Base-by-base conservation (phyloP, 1,140 invertebrate genomes). In the Eufriesea mexicana region DNA sequence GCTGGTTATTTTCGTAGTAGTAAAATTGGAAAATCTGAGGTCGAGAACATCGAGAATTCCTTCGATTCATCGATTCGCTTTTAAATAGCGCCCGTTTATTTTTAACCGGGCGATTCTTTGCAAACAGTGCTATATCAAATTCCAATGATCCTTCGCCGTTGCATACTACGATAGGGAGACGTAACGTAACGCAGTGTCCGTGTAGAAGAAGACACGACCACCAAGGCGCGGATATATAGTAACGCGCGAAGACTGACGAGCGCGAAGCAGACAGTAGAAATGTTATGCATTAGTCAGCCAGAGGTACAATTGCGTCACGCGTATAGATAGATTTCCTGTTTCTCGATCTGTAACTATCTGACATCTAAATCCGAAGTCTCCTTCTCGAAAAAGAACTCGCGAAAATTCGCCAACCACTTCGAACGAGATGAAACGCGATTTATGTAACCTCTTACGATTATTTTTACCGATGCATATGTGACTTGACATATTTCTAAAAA, bases 271-370 rank as follows among this genome's bases (percentile, higher is more conserved):
- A 77, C 76, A 86, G 84, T 86, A 70, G 85, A 86, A 86, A 83
- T 67, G 85, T 86, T 83, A 76, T 59, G 61, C 54, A 86, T 80
- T 86, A 86, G 84, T 72, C 85, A 86, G 85, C 78, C 84, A 55
- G 71, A 54, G 23, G 16, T 23, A 49, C 47, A 55, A 35, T 73
- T 86, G 59, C 84, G 84, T 86, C 80, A 86, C 47, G 35, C 57
- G 61, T 76, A 85, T 71, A 85, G 70, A 74, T 61, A 72, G 42
- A 51, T 16, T 51, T 79, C n/a, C 9, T 47, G 54, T 6, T 49
- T 59, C 23, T 35, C 20, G 5, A 70, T 20, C 25, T 59, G 42
- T 23, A 47, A 67, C 18, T 42, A 42, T 42, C 57, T 25, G 45
- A 49, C 25, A 20, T 25, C 0, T 2, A 7, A 64, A 64, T 64